These are phyloP conservation scores for Saguinus midas DNA, from an alignment of 2,113 vertebrate genomes.

Conservation along the genomic window DNA sequence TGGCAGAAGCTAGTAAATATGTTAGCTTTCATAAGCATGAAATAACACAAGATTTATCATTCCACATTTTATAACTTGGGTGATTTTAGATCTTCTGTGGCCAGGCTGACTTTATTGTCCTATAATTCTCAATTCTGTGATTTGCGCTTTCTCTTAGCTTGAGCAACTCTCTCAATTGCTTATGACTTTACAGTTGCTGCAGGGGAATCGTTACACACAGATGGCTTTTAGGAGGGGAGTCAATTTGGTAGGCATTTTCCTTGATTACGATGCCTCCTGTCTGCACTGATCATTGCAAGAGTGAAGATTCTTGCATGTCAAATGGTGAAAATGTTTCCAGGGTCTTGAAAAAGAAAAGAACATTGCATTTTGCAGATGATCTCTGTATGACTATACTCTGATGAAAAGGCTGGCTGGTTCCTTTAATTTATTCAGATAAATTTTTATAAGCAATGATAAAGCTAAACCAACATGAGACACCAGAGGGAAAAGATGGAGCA, in stretches of 20 bases:
- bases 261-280: slow-evolving; percentile 48
- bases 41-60: slow-evolving; percentile 54
- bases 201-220: slow-evolving; percentile 40
- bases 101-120: slow-evolving; percentile 63
- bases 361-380: slow-evolving; percentile 48
- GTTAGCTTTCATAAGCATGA: slow-evolving; percentile 38
- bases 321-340: slow-evolving; percentile 31
- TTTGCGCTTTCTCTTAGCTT: slow-evolving; percentile 69
- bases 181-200: slow-evolving; percentile 52
- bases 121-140: slow-evolving; percentile 62
- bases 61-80: slow-evolving; percentile 31
- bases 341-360: slow-evolving; percentile 52
- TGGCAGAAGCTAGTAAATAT: slow-evolving; percentile 6
- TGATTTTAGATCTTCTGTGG: slow-evolving; percentile 36
- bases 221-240: slow-evolving; percentile 53
- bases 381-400: background rate
- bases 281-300: slow-evolving; percentile 34
- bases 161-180: slow-evolving; percentile 51
- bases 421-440: slow-evolving; percentile 69
- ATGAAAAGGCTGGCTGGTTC: slow-evolving; percentile 37
- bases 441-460: slow-evolving; percentile 68
- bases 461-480: slow-evolving; percentile 16
- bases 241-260: slow-evolving; percentile 64
- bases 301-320: slow-evolving; percentile 52
- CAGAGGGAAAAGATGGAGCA: slow-evolving; percentile 41